Percentiles rank a stretch among this genome's conserved stretches.
These are phyloP conservation scores for Bombus polaris DNA, from an alignment of 1,140 invertebrate species.

Conservation along the genomic window DNA sequence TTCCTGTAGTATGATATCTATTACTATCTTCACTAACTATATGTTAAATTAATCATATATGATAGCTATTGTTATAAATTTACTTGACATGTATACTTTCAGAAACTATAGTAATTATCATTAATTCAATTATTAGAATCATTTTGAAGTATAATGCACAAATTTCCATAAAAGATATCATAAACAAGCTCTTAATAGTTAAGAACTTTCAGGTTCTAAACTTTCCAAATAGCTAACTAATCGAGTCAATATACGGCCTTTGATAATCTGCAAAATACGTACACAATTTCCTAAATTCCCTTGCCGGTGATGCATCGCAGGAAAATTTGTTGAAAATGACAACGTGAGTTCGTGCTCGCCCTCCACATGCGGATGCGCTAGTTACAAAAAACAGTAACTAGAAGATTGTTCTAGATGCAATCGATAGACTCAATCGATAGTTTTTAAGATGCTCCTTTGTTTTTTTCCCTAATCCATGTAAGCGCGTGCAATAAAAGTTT, in stretches of 20 bases:
- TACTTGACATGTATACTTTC: neutral
- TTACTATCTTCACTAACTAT: neutral
- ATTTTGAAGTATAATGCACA: neutral
- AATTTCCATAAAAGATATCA: neutral
- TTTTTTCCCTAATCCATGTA: too few species aligned
- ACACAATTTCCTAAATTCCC: neutral
- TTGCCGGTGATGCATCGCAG: fast-evolving
- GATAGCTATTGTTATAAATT: neutral
- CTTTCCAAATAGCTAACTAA: neutral
- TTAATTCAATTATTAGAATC: neutral
- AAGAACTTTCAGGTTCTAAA: neutral
- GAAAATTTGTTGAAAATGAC: too few species aligned
- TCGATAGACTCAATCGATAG: too few species aligned
- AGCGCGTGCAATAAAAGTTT: too few species aligned
- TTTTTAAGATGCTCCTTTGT: too few species aligned
- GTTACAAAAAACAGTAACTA: too few species aligned
- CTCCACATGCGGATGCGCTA: too few species aligned
- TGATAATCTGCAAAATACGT: neutral
- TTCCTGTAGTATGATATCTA: neutral
- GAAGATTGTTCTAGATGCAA: too few species aligned
- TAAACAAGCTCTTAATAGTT: neutral
- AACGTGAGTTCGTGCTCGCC: too few species aligned
- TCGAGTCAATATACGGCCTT: neutral
- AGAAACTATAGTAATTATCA: neutral
- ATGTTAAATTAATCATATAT: neutral